phyloP scores from a whole-genome alignment of 2,888 invertebrate species.

The Ophion ellenae region DNA sequence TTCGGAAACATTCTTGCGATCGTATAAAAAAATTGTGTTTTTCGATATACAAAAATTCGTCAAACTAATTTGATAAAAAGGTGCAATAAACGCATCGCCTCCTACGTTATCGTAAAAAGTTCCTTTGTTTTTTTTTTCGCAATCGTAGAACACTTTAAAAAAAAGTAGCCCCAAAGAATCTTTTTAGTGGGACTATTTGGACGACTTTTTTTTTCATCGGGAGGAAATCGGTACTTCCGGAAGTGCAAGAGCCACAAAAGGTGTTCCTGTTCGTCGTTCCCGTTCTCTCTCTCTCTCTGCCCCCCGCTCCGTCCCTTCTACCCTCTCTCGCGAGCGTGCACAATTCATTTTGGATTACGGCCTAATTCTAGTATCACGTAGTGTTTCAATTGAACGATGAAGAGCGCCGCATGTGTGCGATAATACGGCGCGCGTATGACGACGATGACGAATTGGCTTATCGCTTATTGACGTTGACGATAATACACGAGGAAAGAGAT shows the following conservation, averaged over 20 bases:
- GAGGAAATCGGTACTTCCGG: slow-evolving; percentile 30
- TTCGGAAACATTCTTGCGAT: no score
- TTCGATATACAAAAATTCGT: no score
- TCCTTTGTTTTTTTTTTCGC: no score
- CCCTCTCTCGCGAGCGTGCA: slow-evolving; percentile 5
- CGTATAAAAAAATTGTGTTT: no score
- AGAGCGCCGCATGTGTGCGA: slow-evolving; percentile 9
- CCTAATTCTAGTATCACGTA: slow-evolving; percentile 65
- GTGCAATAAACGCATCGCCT: no score
- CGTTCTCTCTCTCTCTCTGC: neutral
- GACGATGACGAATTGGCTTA: slow-evolving; percentile 40
- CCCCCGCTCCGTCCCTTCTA: neutral
- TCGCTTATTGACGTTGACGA: slow-evolving; percentile 27
- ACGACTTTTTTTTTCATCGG: neutral
- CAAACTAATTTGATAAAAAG: no score
- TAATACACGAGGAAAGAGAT: neutral
- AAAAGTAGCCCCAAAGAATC: neutral
- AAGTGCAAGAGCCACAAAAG: slow-evolving; percentile 23
- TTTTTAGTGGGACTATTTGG: neutral
- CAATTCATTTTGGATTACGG: slow-evolving; percentile 50
- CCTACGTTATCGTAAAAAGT: no score
- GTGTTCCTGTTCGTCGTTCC: no score
- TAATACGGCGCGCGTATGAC: slow-evolving; percentile 1
- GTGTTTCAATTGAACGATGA: slow-evolving; percentile 47
- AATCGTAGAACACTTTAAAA: neutral